Conservation (phyloP, 2,113 vertebrate genomes). For the Pontoporia blainvillei region DNA sequence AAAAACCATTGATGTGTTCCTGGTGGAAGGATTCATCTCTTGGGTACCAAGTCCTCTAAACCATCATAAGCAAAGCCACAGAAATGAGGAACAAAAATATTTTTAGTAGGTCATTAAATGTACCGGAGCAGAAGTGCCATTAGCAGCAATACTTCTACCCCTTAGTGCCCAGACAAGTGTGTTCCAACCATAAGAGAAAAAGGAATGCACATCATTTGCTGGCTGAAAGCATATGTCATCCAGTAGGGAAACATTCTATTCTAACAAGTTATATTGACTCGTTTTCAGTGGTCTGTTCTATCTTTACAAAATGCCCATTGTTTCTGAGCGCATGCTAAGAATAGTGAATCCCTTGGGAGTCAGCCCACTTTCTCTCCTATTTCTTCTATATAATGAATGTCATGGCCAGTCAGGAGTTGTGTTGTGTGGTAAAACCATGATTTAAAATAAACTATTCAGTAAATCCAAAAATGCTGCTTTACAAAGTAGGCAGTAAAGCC, state of each 20-base stretch:
- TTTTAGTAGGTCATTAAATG: not conserved
- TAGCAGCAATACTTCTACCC: not conserved
- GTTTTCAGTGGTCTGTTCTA: not conserved
- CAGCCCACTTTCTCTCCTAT: not conserved
- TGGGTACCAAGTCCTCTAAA: not conserved
- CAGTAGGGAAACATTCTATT: not conserved
- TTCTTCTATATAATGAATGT: not conserved
- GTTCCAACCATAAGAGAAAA: not conserved
- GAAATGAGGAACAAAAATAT: not conserved
- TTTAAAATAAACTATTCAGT: not conserved
- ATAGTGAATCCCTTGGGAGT: not conserved
- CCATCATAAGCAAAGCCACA: not conserved
- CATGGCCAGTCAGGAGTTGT: not conserved
- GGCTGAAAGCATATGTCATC: not conserved
- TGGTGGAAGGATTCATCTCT: not conserved
- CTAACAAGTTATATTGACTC: not conserved
- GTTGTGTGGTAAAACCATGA: not conserved
- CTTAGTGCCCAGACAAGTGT: not conserved
- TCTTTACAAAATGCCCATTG: not conserved
- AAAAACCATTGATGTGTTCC: not conserved
- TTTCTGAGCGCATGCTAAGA: constrained; percentile 13
- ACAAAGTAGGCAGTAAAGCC: not conserved
- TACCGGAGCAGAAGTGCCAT: not conserved
- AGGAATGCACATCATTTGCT: not conserved
- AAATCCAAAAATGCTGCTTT: not conserved